Evolutionary conservation across 2,888 invertebrate species (phyloP), one percentile per base, ranked within the genome.

Genomic region (Achlya flavicornis): DNA sequence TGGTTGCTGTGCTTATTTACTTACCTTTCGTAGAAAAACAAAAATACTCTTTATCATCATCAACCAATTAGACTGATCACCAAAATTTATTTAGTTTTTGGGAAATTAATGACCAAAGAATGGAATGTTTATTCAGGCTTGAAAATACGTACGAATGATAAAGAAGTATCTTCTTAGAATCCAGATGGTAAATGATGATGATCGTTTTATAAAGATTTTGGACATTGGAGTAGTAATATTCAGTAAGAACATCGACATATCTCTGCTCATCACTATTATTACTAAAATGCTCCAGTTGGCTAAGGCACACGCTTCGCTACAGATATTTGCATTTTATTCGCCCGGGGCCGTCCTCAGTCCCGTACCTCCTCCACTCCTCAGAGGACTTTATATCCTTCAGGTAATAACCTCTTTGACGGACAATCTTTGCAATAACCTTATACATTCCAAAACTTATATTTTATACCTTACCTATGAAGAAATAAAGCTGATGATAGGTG

Each of bases 391-490:
- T 91, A 84, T 90, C 89, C 86, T 90, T 88, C 92, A 92, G 92
- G 92, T 92, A 92, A 92, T 92, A 92, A 92, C 92, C 89, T 90
- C 92, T 91, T 91, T 91, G 92, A 91, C 89, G 86, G 87, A 88
- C 89, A 86, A 75, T 75, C 77, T 75, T 72, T 19, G 61, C 84
- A 41, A 19, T 53, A 53, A 53, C 32, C 43, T 19, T 16, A 19
- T 12, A 63, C 35, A 32, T 35, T 26, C 16, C 14, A 48, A 38
- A 53, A 61, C 61, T 7, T 0, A 58, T 10, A 75, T 48, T 69
- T 32, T 78, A 14, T 66, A 71, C 78, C 68, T 63, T 87, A 81
- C 65, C 0, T 0, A 1, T 2, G 38, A 4, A 5, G 0, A 0
- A 8, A 68, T 77, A 83, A 68, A 70, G 64, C 26, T 66, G 43